Evolutionary conservation across 2,113 vertebrate genomes (phyloP).

Genomic region (Lepisosteus oculatus): DNA sequence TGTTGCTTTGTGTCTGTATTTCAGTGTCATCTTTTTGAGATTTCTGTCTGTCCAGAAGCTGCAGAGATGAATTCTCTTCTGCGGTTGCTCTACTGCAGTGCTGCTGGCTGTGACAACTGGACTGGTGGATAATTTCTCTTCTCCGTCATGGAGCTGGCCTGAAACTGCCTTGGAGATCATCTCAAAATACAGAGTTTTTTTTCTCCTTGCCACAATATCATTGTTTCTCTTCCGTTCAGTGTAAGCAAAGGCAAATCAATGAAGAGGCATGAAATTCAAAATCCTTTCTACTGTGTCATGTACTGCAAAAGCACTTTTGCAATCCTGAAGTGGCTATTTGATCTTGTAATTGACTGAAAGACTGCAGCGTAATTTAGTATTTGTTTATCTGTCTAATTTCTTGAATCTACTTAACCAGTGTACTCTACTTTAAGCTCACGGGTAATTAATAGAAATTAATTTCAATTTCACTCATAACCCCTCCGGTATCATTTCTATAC

Average conservation of each 20-base stretch:
- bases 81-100: too few species aligned
- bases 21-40: too few species aligned
- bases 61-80: too few species aligned
- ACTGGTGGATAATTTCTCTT: too few species aligned
- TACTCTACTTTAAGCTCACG: slow-evolving; percentile 13
- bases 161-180: too few species aligned
- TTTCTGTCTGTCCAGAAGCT: too few species aligned
- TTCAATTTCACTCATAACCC: slow-evolving; percentile 16
- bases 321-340: slow-evolving; percentile 24
- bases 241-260: slow-evolving; percentile 17
- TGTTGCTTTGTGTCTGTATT: too few species aligned
- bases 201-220: too few species aligned
- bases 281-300: background rate
- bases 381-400: slow-evolving; percentile 19
- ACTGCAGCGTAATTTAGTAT: slow-evolving; percentile 25
- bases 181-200: too few species aligned
- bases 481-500: slow-evolving; percentile 16
- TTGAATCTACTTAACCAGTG: slow-evolving; percentile 17
- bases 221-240: background rate
- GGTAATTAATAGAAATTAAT: slow-evolving; percentile 26
- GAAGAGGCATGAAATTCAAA: slow-evolving; percentile 3
- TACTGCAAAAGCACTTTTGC: background rate
- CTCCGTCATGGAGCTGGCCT: too few species aligned
- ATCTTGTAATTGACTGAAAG: slow-evolving; percentile 32
- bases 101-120: too few species aligned